These are phyloP conservation scores for Tricholaema leucomelas DNA, from an alignment of 2,113 vertebrate genomes.

Conservation along the genomic window DNA sequence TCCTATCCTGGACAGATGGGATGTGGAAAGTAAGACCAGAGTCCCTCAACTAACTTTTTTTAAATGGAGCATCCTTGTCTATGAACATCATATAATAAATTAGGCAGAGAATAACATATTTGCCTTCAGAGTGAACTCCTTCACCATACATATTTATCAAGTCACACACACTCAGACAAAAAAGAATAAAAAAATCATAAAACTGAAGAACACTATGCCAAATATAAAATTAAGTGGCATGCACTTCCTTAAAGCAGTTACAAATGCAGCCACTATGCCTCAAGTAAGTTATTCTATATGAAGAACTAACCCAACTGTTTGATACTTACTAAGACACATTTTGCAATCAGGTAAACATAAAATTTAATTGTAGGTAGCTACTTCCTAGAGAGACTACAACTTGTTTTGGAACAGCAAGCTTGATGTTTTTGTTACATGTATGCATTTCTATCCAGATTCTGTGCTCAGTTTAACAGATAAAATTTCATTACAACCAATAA, in stretches of 20 bases:
- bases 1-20: not conserved
- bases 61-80: not conserved
- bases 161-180: not conserved
- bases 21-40: not conserved
- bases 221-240: not conserved
- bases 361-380: not conserved
- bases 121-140: not conserved
- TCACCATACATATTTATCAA: not conserved
- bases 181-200: not conserved
- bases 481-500: not conserved
- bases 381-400: not conserved
- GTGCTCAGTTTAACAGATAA: not conserved
- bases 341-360: not conserved
- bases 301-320: not conserved
- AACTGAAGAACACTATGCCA: not conserved
- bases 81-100: not conserved
- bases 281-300: not conserved
- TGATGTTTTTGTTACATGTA: not conserved
- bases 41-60: not conserved
- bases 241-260: not conserved
- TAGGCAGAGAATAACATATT: not conserved
- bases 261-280: not conserved
- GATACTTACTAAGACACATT: not conserved
- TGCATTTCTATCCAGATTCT: not conserved
- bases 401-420: not conserved